Base-by-base conservation (phyloP, 2,113 vertebrate genomes). In the Rhinopithecus roxellana region DNA sequence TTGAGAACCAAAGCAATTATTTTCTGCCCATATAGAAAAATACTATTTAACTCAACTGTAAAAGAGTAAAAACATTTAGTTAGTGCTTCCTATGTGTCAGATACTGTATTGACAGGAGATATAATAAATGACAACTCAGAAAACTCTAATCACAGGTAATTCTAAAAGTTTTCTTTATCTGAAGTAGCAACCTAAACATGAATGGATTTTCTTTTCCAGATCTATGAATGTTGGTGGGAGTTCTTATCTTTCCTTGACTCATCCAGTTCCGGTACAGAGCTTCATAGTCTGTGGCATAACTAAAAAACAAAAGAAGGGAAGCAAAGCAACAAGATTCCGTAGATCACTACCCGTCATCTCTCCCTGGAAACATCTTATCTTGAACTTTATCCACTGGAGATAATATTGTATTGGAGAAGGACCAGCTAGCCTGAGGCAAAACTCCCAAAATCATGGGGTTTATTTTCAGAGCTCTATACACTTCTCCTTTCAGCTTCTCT, bases 1-100 rank as follows among this genome's bases (percentile, higher is more conserved):
- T 94, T 90, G 20, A 90, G 95, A 92, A 89, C n/a, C 45, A 81
- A 83, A 95, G 50, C 17, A 78, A 55, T 83, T 83, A 74, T 86
- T 72, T 82, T 55, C 80, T 86, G 17, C 30, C 10, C 40, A 25
- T 52, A 80, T 14, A 43, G 38, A 93, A 23, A 88, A 93, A 43
- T n/a, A 35, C 13, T 69, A 52, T 85, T 75, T 72, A 80, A 59
- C 23, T 74, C 43, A 72, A 27, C 25, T 75, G 38, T 69, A 86
- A 90, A 82, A 75, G 48, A 83, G 67, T 93, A 74, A 64, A 64
- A 64, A 61, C 22, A 78, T 70, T 96, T 55, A 40, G n/a, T 45
- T 84, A 89, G 61, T 75, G 75, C 13, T 91, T 57, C 67, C 38
- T 83, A 13, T 12, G 5, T 82, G 50, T 75, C 38, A 90, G 69